Evolutionary conservation across 1,140 invertebrate genomes (phyloP), one percentile per base, ranked within the genome.

Genomic region (Ceratina japonica): DNA sequence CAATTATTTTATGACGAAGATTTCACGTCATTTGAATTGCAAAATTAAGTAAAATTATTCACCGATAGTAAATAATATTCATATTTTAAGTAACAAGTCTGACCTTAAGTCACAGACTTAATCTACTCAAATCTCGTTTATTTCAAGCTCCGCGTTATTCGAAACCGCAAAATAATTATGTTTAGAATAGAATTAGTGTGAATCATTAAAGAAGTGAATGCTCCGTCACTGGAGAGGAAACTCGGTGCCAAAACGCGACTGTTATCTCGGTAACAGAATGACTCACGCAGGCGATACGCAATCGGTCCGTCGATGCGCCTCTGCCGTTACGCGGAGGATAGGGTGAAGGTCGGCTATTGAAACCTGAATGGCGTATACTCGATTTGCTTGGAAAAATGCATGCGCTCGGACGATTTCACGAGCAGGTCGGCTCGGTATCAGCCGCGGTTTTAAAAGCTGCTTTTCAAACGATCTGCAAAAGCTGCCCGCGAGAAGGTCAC

Each of bases 301-400:
- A 61, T 58, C 44, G n/a, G 52, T 54, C 63, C 71, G 27, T 62
- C 58, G 44, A 37, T 44, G 49, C 71, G 24, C 37, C 52, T 13
- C 37, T 66, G 79, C 71, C 81, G 68, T 63, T 54, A 8, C 37
- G 85, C 85, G 76, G 66, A 77, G 37, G 13, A 56, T 80, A 87
- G 85, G 88, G 87, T 91, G 89, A 91, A 91, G 89, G 89, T 90
- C 87, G 86, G 82, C 86, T 87, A 87, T 90, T 86, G 86, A 86
- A 80, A 87, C 82, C 78, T 80, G 80, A 84, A 87, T 84, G 79
- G 76, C 24, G 66, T 16, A 44, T 79, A 71, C 2, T 44, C 70
- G 84, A 89, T 88, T 89, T 80, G 83, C 80, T 58, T 22, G 44
- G 56, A 13, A 63, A 7, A 61, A 64, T 49, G 52, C 63, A 58